Evolutionary conservation across 1,140 invertebrate species (phyloP), one percentile per base, ranked within the genome.

Genomic region (Thaumatotibia leucotreta): DNA sequence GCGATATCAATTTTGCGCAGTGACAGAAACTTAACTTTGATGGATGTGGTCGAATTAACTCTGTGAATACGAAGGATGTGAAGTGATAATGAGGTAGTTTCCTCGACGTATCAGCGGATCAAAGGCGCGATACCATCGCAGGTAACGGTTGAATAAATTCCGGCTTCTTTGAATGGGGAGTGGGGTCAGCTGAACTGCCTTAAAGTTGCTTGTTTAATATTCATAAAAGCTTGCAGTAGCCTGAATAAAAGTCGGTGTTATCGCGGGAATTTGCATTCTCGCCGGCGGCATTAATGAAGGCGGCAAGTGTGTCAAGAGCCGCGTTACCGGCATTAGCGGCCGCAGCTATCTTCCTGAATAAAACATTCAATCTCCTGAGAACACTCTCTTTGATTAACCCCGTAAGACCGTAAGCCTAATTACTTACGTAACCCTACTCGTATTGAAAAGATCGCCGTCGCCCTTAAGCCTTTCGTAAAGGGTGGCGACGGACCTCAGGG

Each of bases 361-460:
- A 88, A 84, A 88, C 83, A 88, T 86, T 75, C 75, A 83, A 83
- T 84, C 80, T 70, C 62, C 64, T 66, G 75, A 76, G 73, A 73
- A 78, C 69, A 70, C 81, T 83, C 85, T 88, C 81, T 82, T 85
- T 88, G 83, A 88, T 88, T 86, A 85, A 73, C 73, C 61, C 65
- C 39, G 75, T 87, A n/a, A n/a, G n/a, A n/a, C n/a, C n/a, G n/a
- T n/a, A 82, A 83, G 35, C 35, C 35, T 39, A 82, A 84, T 84
- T 82, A 82, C 74, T 76, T 39, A 39, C 35, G 4, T n/a, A 5
- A 65, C 54, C 67, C 61, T 74, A 58, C 70, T 68, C 52, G 61
- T 33, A 27, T 31, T 50, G n/a, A 4, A 49, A 22, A 4, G 5
- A n/a, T 8, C 11, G 31, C 23, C 27, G 23, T 24, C n/a, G n/a